Percentiles rank a stretch among this genome's conserved stretches.
These are phyloP conservation scores for Scaptomyza parva DNA, from an alignment of 2,888 invertebrate species.

Conservation along the genomic window DNA sequence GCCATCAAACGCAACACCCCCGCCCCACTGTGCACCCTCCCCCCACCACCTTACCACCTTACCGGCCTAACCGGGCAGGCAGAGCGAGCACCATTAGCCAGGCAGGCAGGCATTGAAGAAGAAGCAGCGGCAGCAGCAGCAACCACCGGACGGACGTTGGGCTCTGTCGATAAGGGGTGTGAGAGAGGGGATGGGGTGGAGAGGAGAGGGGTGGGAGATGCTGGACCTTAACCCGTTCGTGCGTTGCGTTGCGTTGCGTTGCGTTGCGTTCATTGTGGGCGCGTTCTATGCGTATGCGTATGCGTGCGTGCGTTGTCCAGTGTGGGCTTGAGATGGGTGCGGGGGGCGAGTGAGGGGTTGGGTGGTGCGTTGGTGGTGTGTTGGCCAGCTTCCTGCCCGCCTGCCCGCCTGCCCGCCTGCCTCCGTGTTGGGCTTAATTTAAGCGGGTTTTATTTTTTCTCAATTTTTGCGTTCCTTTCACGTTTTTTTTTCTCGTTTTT, in stretches of 20 bases:
- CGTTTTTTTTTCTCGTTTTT: constrained; percentile 5
- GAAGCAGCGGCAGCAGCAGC: constrained; percentile 14
- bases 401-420: too few relatives aligned
- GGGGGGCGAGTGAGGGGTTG: constrained; percentile 1
- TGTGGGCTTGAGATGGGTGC: constrained; percentile 54
- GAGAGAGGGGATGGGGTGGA: too few relatives aligned
- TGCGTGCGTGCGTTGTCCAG: constrained; percentile 76
- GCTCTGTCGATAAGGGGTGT: constrained; percentile 11
- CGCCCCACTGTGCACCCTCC: neutral
- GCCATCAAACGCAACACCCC: constrained; percentile 55
- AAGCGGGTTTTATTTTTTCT: constrained; percentile 81
- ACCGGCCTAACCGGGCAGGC: too few relatives aligned
- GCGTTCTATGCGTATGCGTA: constrained; percentile 66
- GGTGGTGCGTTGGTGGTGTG: constrained; percentile 44
- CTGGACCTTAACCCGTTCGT: constrained; percentile 77
- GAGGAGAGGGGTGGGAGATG: neutral
- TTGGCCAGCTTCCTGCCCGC: too few relatives aligned
- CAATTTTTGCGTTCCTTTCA: constrained; percentile 68
- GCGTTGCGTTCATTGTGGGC: neutral
- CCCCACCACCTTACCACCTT: too few relatives aligned
- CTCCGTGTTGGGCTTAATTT: constrained; percentile 80
- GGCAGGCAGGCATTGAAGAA: constrained; percentile 8
- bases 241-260: constrained; percentile 47
- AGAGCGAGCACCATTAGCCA: constrained; percentile 28
- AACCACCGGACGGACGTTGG: constrained; percentile 30